A percentile compares a stretch with the other conserved stretches of the same genome.
Evolutionary conservation across 2,113 vertebrate species (phyloP).

Genomic region (Trichechus manatus): DNA sequence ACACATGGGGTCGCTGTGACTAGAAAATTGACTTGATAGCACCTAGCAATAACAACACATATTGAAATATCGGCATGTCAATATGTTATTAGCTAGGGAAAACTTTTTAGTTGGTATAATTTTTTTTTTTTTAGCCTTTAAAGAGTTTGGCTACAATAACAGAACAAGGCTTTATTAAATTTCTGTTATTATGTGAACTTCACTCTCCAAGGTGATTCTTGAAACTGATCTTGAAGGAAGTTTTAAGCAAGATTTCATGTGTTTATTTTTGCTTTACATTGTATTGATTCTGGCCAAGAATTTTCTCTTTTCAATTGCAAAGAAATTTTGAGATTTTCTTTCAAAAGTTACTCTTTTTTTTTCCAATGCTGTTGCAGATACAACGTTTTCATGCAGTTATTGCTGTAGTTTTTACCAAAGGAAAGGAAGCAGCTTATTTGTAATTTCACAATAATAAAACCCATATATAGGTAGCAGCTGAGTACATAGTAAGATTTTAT

Average conservation of each 20-base stretch:
- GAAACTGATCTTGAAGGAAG: slow-evolving; percentile 27
- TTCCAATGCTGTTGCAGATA: neutral
- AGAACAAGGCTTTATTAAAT: neutral
- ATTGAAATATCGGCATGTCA: neutral
- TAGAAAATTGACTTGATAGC: neutral
- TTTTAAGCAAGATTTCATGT: neutral
- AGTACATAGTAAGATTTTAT: neutral
- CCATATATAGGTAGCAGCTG: neutral
- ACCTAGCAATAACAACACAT: neutral
- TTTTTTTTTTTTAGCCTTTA: neutral
- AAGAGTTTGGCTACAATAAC: slow-evolving; percentile 26
- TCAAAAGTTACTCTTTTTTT: neutral
- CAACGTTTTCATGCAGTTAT: neutral
- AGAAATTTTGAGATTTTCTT: neutral
- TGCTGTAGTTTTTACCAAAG: neutral
- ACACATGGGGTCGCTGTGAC: neutral
- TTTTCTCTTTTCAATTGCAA: neutral
- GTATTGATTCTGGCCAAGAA: neutral
- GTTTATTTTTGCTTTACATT: neutral
- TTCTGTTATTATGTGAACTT: slow-evolving; percentile 31
- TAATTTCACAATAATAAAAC: neutral
- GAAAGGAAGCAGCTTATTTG: neutral
- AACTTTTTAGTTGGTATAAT: neutral
- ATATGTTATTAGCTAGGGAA: neutral
- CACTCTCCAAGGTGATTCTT: neutral